Percentiles rank a stretch among this genome's conserved stretches.
phyloP scores from a whole-genome alignment of 1,140 invertebrate genomes.

The Lasioglossum albipes region DNA sequence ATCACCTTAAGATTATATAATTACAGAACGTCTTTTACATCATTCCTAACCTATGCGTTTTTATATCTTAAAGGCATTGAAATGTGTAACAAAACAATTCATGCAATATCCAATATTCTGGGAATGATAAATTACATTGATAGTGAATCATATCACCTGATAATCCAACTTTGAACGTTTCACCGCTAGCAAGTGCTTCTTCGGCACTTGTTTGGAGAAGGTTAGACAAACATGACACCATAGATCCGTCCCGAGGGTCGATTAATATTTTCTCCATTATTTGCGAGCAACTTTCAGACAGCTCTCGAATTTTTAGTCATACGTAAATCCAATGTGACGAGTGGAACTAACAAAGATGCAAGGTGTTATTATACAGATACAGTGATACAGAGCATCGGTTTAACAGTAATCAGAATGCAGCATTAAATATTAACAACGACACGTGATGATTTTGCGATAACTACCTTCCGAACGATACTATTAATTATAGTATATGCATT shows the following conservation, averaged over 20 bases:
- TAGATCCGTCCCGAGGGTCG: slow-evolving; percentile 57
- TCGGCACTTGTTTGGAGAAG: slow-evolving; percentile 78
- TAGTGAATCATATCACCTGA: slow-evolving; percentile 81
- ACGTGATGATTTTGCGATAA: slow-evolving; percentile 36
- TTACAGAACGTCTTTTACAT: not conserved
- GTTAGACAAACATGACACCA: slow-evolving; percentile 68
- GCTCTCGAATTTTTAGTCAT: not conserved
- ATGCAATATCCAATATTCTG: slow-evolving; percentile 10
- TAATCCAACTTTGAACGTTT: slow-evolving; percentile 85
- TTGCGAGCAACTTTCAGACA: slow-evolving; percentile 6
- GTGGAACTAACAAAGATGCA: slow-evolving; percentile 20
- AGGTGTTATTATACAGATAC: slow-evolving; percentile 38
- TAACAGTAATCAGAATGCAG: slow-evolving; percentile 35
- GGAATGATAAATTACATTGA: not conserved
- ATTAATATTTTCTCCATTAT: slow-evolving; percentile 67
- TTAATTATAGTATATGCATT: not conserved
- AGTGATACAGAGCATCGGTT: slow-evolving; percentile 27
- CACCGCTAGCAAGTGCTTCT: slow-evolving; percentile 80
- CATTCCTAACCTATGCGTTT: slow-evolving; percentile 2
- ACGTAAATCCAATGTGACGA: slow-evolving; percentile 3
- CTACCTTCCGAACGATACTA: slow-evolving; percentile 1
- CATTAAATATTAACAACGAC: slow-evolving; percentile 30
- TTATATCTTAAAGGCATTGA: not conserved
- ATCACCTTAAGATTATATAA: not conserved
- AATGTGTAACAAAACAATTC: not conserved